Evolutionary conservation across 2,888 invertebrate genomes (phyloP), one percentile per base, ranked within the genome.

Genomic region (Drosophila diplacantha): DNA sequence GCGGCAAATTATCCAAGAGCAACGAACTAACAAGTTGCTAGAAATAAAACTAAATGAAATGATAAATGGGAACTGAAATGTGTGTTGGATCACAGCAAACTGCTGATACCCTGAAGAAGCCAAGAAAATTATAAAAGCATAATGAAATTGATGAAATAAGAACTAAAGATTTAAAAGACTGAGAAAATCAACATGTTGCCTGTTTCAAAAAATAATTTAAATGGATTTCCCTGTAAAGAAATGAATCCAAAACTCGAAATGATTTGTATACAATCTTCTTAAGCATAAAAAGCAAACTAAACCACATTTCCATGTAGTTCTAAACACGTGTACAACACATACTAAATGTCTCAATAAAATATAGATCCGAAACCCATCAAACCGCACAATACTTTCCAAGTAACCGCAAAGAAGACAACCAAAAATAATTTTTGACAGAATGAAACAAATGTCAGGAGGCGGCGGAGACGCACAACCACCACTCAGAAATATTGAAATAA

Each of bases 341-440:
- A 24, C 31, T 38, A 31, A 56, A 38, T 22, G 29, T 26, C 51
- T 29, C 20, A 8, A 53, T 53, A 14, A 44, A 43, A 56, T 31
- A 46, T 46, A 31, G 29, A 46, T 14, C 14, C 9, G 16, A 12
- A 12, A 4, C n/a, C 6, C 22, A 37, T 29, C 18, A 59, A 59
- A 44, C 44, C 35, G 6, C 29, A 18, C n/a, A 24, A 18, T 12
- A 35, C 2, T 53, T 50, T 26, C 37, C 34, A 32, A 43, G 29
- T 38, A 57, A 46, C 38, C 46, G 8, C 37, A 20, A 37, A 20
- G 29, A 41, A 62, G 14, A 31, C 24, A 34, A 29, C 34, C 43
- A 46, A 50, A 67, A 61, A 68, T 68, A 67, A 49, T 68, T 50
- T 50, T 50, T 58, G 61, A 68, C 69, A 69, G 46, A 67, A 69